phyloP scores from a whole-genome alignment of 64 coral and sea anemone species.

The Stichodactyla helianthus region DNA sequence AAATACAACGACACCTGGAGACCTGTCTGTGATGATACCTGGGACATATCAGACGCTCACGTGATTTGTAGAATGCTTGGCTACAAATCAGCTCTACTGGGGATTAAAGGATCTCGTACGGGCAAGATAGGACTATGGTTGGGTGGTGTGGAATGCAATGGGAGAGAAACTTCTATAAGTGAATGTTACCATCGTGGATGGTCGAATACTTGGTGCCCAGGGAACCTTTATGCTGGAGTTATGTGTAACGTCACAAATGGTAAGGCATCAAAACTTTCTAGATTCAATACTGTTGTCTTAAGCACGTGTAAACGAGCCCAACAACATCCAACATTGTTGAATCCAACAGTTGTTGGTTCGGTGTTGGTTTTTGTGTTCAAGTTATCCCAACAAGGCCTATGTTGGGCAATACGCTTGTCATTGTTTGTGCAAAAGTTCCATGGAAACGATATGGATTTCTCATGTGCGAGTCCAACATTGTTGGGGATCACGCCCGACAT shows the following conservation, averaged over 20 bases:
- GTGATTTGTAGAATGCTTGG: constrained; percentile 18
- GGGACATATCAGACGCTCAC: background rate
- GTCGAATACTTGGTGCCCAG: background rate
- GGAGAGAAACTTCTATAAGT: background rate
- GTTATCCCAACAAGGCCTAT: too few relatives aligned
- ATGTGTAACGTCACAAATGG: background rate
- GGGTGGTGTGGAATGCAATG: background rate
- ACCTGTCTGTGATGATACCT: background rate
- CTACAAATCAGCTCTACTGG: background rate
- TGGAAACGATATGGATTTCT: too few relatives aligned
- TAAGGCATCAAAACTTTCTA: too few relatives aligned
- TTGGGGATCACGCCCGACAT: too few relatives aligned
- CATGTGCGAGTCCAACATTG: too few relatives aligned
- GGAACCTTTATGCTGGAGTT: background rate
- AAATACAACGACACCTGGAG: background rate
- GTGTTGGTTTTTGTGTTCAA: too few relatives aligned
- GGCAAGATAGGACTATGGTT: background rate
- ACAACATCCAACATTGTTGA: too few relatives aligned
- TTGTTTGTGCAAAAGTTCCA: too few relatives aligned
- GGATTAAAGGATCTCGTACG: background rate
- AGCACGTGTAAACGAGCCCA: too few relatives aligned
- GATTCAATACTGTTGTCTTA: too few relatives aligned
- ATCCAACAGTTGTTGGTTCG: too few relatives aligned
- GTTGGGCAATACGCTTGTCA: too few relatives aligned
- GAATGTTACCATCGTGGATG: background rate